These are phyloP conservation scores for Cirrhinus molitorella DNA, from an alignment of 2,797 vertebrate species.

Conservation along the genomic window DNA sequence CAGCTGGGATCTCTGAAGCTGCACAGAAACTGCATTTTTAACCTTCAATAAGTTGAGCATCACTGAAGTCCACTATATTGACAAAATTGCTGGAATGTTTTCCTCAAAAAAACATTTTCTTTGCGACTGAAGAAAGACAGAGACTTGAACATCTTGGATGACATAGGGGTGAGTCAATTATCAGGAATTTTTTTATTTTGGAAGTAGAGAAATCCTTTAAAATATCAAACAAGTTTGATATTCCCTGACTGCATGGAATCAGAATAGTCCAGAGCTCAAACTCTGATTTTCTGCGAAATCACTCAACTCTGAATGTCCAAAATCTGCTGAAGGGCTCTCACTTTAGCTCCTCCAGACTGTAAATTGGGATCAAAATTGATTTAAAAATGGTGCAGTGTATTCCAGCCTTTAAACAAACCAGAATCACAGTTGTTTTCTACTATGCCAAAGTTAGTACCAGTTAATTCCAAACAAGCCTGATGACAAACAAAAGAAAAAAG, in stretches of 20 bases:
- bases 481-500: constrained; percentile 14
- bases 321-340: not conserved
- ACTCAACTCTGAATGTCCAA: not conserved
- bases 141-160: no score
- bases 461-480: constrained; percentile 2
- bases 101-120: no score
- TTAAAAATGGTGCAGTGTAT: not conserved
- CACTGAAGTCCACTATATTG: no score
- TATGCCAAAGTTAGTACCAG: constrained; percentile 7
- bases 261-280: not conserved
- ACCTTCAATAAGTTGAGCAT: no score
- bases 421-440: not conserved
- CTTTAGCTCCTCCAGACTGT: not conserved
- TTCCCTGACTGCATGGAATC: not conserved
- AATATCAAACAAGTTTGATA: not conserved
- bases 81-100: no score
- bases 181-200: no score
- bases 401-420: constrained; percentile 3
- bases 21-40: no score
- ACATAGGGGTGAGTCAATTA: no score
- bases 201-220: not conserved
- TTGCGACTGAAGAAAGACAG: no score
- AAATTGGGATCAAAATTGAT: not conserved
- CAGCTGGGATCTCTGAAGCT: no score
- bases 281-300: no score